Base-by-base conservation (phyloP, 2,888 invertebrate species). In the Polydrusus cervinus region DNA sequence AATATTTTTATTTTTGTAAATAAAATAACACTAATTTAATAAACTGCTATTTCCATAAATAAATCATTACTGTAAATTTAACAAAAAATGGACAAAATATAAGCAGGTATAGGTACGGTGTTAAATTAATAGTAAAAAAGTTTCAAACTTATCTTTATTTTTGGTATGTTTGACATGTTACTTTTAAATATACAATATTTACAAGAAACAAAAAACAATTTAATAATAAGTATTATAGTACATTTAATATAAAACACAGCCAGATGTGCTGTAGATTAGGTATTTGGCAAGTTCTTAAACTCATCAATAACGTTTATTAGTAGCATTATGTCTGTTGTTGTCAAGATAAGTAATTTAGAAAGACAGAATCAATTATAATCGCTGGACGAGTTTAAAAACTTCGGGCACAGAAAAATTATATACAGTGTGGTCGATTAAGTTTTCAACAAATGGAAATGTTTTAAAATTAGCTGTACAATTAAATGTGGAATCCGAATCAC, bases 1-100 rank as follows among this genome's bases (percentile, higher is more conserved):
- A 62, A 49, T 64, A 60, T 55, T 74, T 73, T 74, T 70, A 70
- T 74, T 74, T 74, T 55, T 64, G 68, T 74, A 74, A 69, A 74
- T 69, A 74, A 74, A 74, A 74, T 74, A 75, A 66, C 70, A 75
- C 53, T 40, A 66, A 62, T 53, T 30, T 47, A 30, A 20, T 38
- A 53, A 68, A 69, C 55, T 62, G 69, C 53, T 71, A 47, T 49
- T 71, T 55, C 53, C 34, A 71, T 55, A 55, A 65, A 65, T 61
- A 60, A 14, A 73, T 57, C 25, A 25, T 43, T 61, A 66, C 57
- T 72, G 67, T 14, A 43, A n/a, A 20, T 73, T 60, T 73, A 68
- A 74, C 49, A 73, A 67, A 69, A n/a, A 57, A 68, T 20, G 34
- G 18, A 71, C 64, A 43, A 71, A 71, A 40, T 71, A 64, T 64